These are phyloP conservation scores for Acronicta psi DNA, from an alignment of 2,888 invertebrate genomes.

Conservation along the genomic window DNA sequence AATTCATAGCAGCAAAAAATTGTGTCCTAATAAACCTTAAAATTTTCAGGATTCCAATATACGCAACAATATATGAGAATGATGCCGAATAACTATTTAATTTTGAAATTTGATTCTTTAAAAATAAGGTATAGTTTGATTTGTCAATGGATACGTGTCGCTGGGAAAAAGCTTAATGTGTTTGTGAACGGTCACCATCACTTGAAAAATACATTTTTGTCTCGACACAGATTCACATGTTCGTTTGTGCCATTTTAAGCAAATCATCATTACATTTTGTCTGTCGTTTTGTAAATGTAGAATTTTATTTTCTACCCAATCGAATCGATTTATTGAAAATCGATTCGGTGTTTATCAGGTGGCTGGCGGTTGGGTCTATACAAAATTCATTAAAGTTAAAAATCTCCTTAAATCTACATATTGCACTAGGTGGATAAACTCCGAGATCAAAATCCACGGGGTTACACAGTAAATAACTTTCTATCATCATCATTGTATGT, in stretches of 20 bases:
- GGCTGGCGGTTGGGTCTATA: constrained; percentile 7
- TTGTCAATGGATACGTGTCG: constrained; percentile 53
- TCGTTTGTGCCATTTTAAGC: constrained; percentile 15
- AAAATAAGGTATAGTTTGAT: constrained; percentile 60
- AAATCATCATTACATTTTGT: constrained; percentile 36
- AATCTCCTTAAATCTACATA: background rate
- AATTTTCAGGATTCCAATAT: constrained; percentile 77
- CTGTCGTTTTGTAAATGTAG: constrained; percentile 17
- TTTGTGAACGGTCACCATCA: constrained; percentile 53
- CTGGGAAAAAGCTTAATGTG: constrained; percentile 64
- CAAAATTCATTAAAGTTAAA: background rate
- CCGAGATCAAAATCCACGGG: constrained; percentile 14
- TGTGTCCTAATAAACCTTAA: constrained; percentile 51
- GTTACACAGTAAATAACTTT: constrained; percentile 43
- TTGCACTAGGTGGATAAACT: constrained; percentile 15
- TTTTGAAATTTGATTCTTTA: constrained; percentile 50
- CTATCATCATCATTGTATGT: constrained; percentile 26
- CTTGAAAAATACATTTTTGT: constrained; percentile 34
- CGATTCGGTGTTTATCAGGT: no score
- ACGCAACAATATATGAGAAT: constrained; percentile 77
- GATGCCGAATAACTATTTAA: constrained; percentile 70
- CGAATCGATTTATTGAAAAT: no score
- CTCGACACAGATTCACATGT: constrained; percentile 33
- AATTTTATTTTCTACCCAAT: background rate
- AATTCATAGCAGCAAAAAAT: constrained; percentile 13